Evolutionary conservation across 2,113 vertebrate genomes (phyloP).

Genomic region (Maccullochella peelii): DNA sequence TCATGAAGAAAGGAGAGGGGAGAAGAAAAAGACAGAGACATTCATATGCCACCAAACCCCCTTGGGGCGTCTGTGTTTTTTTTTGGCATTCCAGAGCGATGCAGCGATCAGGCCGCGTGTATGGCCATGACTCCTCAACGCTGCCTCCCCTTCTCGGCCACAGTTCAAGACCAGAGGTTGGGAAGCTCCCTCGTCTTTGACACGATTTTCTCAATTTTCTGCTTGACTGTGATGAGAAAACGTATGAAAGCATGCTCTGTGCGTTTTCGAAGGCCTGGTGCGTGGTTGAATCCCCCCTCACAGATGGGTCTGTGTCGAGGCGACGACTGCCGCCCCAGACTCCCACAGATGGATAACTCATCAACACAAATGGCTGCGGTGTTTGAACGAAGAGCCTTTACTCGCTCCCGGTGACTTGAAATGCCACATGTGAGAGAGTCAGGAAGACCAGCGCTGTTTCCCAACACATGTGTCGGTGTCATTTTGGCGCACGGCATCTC

Average conservation of each 20-base stretch:
- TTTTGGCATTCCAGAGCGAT: conserved; percentile 66
- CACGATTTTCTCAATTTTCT: conserved; percentile 78
- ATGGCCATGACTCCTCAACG: conserved; percentile 59
- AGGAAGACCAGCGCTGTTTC: conserved; percentile 3
- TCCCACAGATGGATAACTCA: conserved; percentile 67
- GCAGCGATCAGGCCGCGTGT: conserved; percentile 59
- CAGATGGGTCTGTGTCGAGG: conserved; percentile 76
- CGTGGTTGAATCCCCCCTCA: conserved; percentile 65
- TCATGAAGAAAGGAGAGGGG: conserved; percentile 43
- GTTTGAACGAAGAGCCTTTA: conserved; percentile 24
- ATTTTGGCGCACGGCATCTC: conserved; percentile 26
- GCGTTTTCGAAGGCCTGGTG: conserved; percentile 43
- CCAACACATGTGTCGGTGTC: background rate
- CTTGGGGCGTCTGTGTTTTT: conserved; percentile 54
- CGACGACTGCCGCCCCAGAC: conserved; percentile 49
- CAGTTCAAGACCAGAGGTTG: conserved; percentile 68
- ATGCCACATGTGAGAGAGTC: background rate
- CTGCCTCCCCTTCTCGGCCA: conserved; percentile 38
- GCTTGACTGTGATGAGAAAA: conserved; percentile 69
- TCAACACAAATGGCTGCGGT: conserved; percentile 45
- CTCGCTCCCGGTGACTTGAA: background rate
- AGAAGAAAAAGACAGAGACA: conserved; percentile 57
- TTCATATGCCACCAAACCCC: conserved; percentile 66
- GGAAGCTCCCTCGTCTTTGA: conserved; percentile 75
- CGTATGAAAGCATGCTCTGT: conserved; percentile 76